Conservation (phyloP, 2,113 vertebrate species). For the Labeo catla region DNA sequence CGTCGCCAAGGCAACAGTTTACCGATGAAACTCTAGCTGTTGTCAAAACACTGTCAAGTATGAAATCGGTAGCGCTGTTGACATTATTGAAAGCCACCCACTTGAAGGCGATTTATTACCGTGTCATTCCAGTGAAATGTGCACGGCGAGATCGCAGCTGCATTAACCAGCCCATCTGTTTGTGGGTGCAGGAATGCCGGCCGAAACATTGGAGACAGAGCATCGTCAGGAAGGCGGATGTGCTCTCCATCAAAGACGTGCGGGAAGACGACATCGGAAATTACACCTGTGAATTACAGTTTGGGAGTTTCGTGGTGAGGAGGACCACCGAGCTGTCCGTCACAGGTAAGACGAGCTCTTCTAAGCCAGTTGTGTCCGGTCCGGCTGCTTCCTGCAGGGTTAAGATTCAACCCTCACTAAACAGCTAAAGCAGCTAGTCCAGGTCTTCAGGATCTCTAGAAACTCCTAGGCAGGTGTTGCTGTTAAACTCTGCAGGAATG, state of each 20-base stretch:
- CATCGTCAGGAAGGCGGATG: slow-evolving; percentile 86
- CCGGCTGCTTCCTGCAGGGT: neutral
- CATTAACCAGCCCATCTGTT: slow-evolving; percentile 37
- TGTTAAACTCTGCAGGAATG: no score
- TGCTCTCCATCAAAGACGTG: slow-evolving; percentile 90
- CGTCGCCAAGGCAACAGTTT: neutral
- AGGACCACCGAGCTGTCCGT: slow-evolving; percentile 96
- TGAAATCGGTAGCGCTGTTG: slow-evolving; percentile 2
- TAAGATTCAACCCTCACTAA: no score
- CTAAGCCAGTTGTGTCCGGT: neutral
- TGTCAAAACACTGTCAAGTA: slow-evolving; percentile 44
- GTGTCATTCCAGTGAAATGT: slow-evolving; percentile 14
- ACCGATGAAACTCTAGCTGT: slow-evolving; percentile 31
- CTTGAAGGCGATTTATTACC: slow-evolving; percentile 17
- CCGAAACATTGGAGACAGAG: slow-evolving; percentile 90
- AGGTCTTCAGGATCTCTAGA: no score
- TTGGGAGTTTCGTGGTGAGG: slow-evolving; percentile 93
- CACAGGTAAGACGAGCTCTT: slow-evolving; percentile 82
- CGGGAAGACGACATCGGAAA: slow-evolving; percentile 98
- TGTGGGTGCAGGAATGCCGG: slow-evolving; percentile 83
- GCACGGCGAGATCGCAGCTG: neutral
- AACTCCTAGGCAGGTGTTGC: no score
- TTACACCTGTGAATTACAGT: slow-evolving; percentile 96
- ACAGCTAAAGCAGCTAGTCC: no score
- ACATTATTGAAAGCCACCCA: neutral